Base-by-base conservation (phyloP, 2,113 vertebrate species). In the Podiceps cristatus region DNA sequence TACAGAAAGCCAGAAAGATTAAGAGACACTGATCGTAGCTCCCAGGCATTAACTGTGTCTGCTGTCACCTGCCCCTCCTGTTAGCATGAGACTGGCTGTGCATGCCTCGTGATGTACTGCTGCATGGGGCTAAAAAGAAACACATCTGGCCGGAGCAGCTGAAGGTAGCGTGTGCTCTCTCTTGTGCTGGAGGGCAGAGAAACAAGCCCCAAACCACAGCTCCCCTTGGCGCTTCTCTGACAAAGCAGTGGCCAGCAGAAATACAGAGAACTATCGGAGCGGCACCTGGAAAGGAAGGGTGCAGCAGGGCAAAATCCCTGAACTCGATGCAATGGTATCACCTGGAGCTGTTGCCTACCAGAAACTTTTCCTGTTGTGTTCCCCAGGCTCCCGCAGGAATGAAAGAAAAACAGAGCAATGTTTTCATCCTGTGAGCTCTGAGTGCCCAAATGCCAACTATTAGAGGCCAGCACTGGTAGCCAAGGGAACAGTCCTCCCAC, bases 401-500 rank as follows among this genome's bases (percentile, higher is more conserved):
- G 33, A 52, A 81, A 71, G 64, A 44, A 84, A 85, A 84, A 50
- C 50, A 67, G 25, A 80, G 37, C 40, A 27, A 45, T 81, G 33
- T 96, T 95, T 95, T 88, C 64, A 82, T 87, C 69, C 80, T 50
- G 15, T 74, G 74, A 64, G 67, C 25, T 69, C 76, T 7, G 28
- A 87, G 45, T 94, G 73, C 45, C 80, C 77, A 89, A 95, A 91
- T 89, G 86, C 73, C 83, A 58, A 28, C 76, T 92, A 50, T 89
- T 42, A 89, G 42, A 85, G 95, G 66, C 66, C 88, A 91, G 80
- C 24, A 7, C 33, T 66, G 77, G 93, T 97, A 96, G 95, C 91
- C 95, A 95, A 93, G 97, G 95, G 94, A 96, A 97, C 95, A 64
- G 76, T 73, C 77, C 64, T 94, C 53, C 66, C 53, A 64, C 49